Evolutionary conservation across 1,140 invertebrate species (phyloP).

Genomic region (Araneus ventricosus): DNA sequence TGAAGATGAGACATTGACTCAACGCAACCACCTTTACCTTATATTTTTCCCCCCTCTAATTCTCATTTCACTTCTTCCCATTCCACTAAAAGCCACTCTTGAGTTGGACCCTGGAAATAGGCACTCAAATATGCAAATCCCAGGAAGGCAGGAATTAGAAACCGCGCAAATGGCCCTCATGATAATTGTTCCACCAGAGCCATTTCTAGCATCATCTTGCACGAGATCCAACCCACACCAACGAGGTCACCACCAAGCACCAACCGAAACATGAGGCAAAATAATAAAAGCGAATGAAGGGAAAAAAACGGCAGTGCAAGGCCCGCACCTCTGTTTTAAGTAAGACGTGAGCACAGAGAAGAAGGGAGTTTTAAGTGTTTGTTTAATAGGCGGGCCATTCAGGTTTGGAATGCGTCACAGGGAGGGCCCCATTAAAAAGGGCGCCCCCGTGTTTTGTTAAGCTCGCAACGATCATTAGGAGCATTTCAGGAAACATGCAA

Average conservation of each 20-base stretch:
- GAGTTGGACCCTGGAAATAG: background rate
- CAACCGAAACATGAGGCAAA: background rate
- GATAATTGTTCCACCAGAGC: background rate
- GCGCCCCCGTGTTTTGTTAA: conserved; percentile 34
- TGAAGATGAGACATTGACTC: too few species aligned
- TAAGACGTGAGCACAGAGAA: background rate
- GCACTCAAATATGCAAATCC: background rate
- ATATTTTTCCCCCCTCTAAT: too few species aligned
- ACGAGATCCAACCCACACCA: background rate
- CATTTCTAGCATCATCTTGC: background rate
- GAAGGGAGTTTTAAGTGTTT: conserved; percentile 45
- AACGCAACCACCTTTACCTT: too few species aligned
- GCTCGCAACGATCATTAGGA: background rate
- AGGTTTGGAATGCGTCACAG: conserved; percentile 16
- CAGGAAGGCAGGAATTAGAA: conserved; percentile 12
- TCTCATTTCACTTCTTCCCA: background rate
- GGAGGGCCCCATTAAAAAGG: background rate
- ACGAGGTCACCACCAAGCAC: background rate
- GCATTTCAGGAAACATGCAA: conserved; percentile 35
- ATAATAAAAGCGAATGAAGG: background rate
- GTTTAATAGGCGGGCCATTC: conserved; percentile 48
- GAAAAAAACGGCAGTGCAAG: background rate
- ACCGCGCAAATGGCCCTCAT: background rate
- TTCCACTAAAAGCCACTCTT: background rate
- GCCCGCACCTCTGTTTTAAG: conserved; percentile 18